A percentile compares a stretch with the other conserved stretches of the same genome.
These are phyloP conservation scores for Syrrhaptes paradoxus DNA, from an alignment of 2,113 vertebrate genomes.

Conservation along the genomic window DNA sequence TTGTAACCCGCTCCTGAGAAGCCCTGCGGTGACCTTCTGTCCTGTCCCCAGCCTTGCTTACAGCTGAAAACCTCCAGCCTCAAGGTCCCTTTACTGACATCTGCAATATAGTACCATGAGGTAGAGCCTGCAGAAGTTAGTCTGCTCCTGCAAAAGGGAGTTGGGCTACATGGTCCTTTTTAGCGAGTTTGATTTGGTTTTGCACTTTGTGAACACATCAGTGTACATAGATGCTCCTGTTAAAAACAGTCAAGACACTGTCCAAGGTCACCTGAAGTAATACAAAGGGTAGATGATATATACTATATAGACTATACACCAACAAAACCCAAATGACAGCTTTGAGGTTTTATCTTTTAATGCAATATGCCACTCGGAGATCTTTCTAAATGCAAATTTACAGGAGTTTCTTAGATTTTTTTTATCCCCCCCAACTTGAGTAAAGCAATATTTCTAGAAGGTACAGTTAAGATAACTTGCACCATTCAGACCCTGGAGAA, in stretches of 20 bases:
- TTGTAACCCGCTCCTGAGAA: background rate
- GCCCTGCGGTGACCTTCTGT: background rate
- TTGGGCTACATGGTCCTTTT: background rate
- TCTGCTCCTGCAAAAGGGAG: background rate
- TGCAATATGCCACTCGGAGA: background rate
- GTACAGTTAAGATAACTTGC: background rate
- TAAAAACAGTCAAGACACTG: background rate
- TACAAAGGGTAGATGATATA: background rate
- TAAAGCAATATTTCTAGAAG: background rate
- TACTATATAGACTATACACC: too few relatives aligned
- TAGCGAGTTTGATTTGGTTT: accelerated
- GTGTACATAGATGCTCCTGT: background rate
- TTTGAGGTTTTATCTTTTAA: background rate
- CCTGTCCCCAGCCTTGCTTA: background rate
- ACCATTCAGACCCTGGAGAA: background rate
- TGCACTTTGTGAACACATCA: background rate
- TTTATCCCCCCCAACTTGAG: too few relatives aligned
- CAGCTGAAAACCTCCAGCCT: background rate
- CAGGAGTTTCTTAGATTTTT: background rate
- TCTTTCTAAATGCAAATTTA: background rate
- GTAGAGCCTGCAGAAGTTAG: background rate
- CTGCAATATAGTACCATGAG: background rate
- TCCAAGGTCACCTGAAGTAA: background rate
- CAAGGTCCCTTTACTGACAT: background rate
- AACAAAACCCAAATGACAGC: background rate